Conservation (phyloP, 2,888 invertebrate genomes). For the Drosophila siamana region DNA sequence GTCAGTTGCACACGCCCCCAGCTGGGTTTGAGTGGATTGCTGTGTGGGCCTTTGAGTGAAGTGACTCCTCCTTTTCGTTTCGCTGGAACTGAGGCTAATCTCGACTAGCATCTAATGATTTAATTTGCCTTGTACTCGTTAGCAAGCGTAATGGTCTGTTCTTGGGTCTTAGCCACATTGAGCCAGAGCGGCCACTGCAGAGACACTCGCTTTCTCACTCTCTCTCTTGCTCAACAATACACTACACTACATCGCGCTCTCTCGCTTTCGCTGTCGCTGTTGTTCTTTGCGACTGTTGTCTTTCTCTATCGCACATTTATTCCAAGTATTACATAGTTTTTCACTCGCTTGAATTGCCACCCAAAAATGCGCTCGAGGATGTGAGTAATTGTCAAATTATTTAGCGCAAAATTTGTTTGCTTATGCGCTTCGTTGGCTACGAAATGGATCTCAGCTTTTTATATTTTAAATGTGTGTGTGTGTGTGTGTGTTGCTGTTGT, state of each 20-base stretch:
- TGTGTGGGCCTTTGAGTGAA: conserved; percentile 32
- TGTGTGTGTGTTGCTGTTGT: conserved; percentile 8
- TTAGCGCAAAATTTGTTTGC: conserved; percentile 85
- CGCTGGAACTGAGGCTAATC: conserved; percentile 52
- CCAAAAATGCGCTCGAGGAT: conserved; percentile 62
- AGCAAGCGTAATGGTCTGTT: conserved; percentile 84
- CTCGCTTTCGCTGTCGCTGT: background rate
- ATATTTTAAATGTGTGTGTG: conserved; percentile 33
- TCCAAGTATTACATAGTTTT: conserved; percentile 53
- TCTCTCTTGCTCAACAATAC: background rate
- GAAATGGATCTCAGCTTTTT: conserved; percentile 79
- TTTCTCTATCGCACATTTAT: conserved; percentile 19
- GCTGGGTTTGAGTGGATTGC: conserved; percentile 59
- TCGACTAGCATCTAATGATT: conserved; percentile 84
- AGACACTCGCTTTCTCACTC: conserved; percentile 6
- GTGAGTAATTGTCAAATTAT: conserved; percentile 85
- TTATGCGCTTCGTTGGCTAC: conserved; percentile 82
- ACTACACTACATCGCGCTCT: conserved; percentile 6
- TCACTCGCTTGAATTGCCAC: conserved; percentile 61
- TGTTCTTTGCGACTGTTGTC: conserved; percentile 5
- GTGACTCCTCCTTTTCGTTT: conserved; percentile 11
- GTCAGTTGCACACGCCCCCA: conserved; percentile 64
- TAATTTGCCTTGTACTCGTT: conserved; percentile 85
- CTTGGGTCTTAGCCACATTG: conserved; percentile 70
- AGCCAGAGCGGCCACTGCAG: conserved; percentile 11